These are phyloP conservation scores for Crossocerus cetratus DNA, from an alignment of 2,888 invertebrate genomes.

Conservation along the genomic window DNA sequence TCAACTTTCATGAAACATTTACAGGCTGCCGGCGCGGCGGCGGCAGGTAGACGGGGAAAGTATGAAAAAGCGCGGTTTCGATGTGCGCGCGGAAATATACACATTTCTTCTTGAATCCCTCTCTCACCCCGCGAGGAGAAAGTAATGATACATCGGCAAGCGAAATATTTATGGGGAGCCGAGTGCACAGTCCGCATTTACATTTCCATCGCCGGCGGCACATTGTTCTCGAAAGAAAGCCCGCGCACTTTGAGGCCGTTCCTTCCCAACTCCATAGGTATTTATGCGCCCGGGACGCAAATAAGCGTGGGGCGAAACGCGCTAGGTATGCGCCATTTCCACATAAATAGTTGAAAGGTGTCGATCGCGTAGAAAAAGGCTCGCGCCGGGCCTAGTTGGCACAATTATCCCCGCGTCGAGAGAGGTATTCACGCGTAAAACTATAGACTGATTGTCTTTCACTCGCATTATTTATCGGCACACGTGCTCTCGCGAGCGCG, in stretches of 20 bases:
- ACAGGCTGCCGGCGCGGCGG: slow-evolving; percentile 11
- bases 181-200: too few relatives aligned
- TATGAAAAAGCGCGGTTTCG: slow-evolving; percentile 31
- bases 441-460: background rate
- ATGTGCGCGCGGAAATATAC: slow-evolving; percentile 41
- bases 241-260: too few relatives aligned
- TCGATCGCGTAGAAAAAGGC: background rate
- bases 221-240: too few relatives aligned
- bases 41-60: slow-evolving; percentile 27
- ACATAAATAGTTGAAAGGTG: background rate
- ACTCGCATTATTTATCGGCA: background rate
- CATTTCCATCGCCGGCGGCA: too few relatives aligned
- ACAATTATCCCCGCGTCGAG: background rate
- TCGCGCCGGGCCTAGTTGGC: background rate
- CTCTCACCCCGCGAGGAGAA: slow-evolving; percentile 31
- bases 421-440: slow-evolving; percentile 2
- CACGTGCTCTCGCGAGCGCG: too few relatives aligned
- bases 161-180: slow-evolving; percentile 10
- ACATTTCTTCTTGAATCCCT: slow-evolving; percentile 23
- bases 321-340: background rate
- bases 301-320: too few relatives aligned
- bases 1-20: slow-evolving; percentile 46
- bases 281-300: too few relatives aligned
- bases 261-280: too few relatives aligned
- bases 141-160: slow-evolving; percentile 38